phyloP scores from a whole-genome alignment of 2,113 vertebrate genomes.

The Megalops atlanticus region DNA sequence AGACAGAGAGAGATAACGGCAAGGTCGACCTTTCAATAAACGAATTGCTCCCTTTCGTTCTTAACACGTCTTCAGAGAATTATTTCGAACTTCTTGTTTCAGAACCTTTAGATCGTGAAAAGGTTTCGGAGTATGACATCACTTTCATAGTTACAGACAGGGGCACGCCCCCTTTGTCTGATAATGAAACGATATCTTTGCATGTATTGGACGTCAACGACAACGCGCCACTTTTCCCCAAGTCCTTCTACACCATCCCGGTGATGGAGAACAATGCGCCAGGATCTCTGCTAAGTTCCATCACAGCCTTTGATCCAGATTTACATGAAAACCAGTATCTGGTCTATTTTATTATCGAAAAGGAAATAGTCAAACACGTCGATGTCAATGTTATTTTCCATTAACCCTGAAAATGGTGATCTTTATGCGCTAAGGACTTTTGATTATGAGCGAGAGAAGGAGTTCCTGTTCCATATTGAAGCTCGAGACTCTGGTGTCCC shows the following conservation, averaged over 20 bases:
- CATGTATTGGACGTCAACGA: no score
- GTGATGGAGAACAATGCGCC: constrained; percentile 57
- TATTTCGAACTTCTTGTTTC: constrained; percentile 68
- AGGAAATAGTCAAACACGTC: no score
- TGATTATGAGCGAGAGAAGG: constrained; percentile 63
- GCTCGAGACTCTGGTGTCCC: constrained; percentile 74
- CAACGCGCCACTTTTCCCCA: no score
- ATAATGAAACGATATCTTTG: no score
- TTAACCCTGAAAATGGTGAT: constrained; percentile 63
- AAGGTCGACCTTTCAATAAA: constrained; percentile 52
- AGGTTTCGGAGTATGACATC: no score
- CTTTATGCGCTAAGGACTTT: constrained; percentile 62
- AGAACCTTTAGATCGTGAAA: constrained; percentile 55
- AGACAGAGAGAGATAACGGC: constrained; percentile 72
- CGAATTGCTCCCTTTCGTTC: constrained; percentile 56
- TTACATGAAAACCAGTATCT: no score
- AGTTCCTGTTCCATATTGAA: constrained; percentile 73
- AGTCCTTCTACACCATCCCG: constrained; percentile 58
- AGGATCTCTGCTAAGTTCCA: constrained; percentile 55
- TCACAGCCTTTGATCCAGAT: constrained; percentile 61
- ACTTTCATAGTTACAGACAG: no score
- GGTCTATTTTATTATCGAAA: no score
- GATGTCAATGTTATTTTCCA: no score
- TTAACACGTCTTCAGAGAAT: constrained; percentile 55
- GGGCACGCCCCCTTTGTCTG: no score